phyloP scores from a whole-genome alignment of 2,797 vertebrate species.

The Arrhamphus sclerolepis region DNA sequence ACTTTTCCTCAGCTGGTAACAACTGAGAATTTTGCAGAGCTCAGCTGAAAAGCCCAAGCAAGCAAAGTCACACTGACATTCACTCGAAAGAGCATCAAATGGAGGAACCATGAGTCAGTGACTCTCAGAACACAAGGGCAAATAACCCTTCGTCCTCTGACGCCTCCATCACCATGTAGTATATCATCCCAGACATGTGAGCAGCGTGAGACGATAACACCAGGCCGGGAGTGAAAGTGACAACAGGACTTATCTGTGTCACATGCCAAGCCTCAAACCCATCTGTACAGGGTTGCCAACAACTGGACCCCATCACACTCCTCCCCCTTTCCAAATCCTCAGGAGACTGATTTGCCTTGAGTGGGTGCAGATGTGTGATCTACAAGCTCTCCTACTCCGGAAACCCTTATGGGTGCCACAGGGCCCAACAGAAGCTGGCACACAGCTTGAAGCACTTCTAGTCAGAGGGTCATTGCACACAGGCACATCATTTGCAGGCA shows the following conservation, averaged over 20 bases:
- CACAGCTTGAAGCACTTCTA: slow-evolving; percentile 54
- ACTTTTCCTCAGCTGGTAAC: slow-evolving; percentile 26
- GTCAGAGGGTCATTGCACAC: slow-evolving; percentile 45
- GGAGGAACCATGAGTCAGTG: slow-evolving; percentile 48
- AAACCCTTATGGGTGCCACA: slow-evolving; percentile 61
- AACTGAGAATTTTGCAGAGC: slow-evolving; percentile 43
- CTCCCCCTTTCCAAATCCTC: slow-evolving; percentile 8
- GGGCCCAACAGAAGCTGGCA: slow-evolving; percentile 60
- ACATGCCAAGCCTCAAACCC: slow-evolving; percentile 59
- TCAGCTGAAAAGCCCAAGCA: slow-evolving; percentile 41
- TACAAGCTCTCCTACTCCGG: slow-evolving; percentile 53
- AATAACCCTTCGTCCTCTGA: slow-evolving; percentile 43
- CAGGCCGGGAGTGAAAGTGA: slow-evolving; percentile 47
- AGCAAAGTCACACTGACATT: slow-evolving; percentile 63
- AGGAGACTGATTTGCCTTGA: slow-evolving; percentile 54
- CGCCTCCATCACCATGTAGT: slow-evolving; percentile 49
- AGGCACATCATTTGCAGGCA: slow-evolving; percentile 27
- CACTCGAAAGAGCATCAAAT: slow-evolving; percentile 52
- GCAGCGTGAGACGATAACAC: slow-evolving; percentile 52
- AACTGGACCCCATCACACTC: slow-evolving; percentile 4
- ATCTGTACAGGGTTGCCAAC: slow-evolving; percentile 43
- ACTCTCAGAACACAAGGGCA: slow-evolving; percentile 28
- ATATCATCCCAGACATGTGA: slow-evolving; percentile 61
- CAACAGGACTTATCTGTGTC: slow-evolving; percentile 56
- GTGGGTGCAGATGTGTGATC: slow-evolving; percentile 74